A percentile compares a stretch with the other conserved stretches of the same genome.
Conservation (phyloP, 2,113 vertebrate species). For the Mus spicilegus region DNA sequence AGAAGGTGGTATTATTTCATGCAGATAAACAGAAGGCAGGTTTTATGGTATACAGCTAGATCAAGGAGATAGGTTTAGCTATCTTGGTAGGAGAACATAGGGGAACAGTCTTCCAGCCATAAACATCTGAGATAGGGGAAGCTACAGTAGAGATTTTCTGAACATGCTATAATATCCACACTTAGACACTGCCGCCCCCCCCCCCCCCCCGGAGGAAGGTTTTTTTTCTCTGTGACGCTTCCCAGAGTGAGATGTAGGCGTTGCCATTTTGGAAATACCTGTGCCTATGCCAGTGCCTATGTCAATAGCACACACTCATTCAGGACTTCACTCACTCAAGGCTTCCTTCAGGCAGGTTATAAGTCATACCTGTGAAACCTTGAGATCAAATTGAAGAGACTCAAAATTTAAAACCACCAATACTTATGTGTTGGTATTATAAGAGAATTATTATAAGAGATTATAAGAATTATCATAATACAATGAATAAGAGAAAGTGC, state of each 20-base stretch:
- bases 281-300: not conserved
- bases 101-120: not conserved
- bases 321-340: not conserved
- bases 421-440: not conserved
- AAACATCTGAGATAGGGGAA: not conserved
- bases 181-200: not conserved
- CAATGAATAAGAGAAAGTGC: not conserved
- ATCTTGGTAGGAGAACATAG: not conserved
- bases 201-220: too few relatives aligned
- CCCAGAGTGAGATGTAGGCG: not conserved
- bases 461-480: too few relatives aligned
- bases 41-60: not conserved
- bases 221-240: not conserved
- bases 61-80: not conserved
- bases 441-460: too few relatives aligned
- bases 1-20: not conserved
- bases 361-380: not conserved
- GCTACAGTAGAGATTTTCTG: not conserved
- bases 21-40: not conserved
- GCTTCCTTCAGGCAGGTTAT: not conserved
- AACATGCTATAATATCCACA: not conserved
- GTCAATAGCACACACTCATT: not conserved
- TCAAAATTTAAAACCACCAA: not conserved
- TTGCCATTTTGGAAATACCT: not conserved
- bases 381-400: not conserved